These are phyloP conservation scores for Acrobeloides nanus DNA, from an alignment of 2,888 invertebrate species.

Conservation along the genomic window DNA sequence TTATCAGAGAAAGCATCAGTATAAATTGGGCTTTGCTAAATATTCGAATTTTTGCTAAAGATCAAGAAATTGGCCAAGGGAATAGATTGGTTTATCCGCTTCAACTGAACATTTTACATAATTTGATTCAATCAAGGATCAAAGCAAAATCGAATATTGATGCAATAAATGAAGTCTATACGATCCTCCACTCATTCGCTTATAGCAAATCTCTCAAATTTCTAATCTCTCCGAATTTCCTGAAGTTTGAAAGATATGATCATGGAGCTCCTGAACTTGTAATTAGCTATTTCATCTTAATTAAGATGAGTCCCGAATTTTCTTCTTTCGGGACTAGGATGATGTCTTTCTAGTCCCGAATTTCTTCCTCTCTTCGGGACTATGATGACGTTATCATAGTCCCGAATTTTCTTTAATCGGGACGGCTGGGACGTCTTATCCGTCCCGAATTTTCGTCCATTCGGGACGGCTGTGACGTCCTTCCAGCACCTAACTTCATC, in stretches of 20 bases:
- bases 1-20: constrained; percentile 82
- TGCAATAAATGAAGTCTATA: constrained; percentile 45
- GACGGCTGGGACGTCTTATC: no score
- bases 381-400: no score
- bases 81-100: constrained; percentile 86
- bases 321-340: no score
- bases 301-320: no score
- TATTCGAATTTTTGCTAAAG: constrained; percentile 88
- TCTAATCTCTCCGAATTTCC: constrained; percentile 69
- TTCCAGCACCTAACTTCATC: no score
- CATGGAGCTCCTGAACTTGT: constrained; percentile 30
- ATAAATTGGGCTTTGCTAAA: constrained; percentile 65
- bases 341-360: no score
- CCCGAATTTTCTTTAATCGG: no score
- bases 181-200: constrained; percentile 66
- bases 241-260: constrained; percentile 38
- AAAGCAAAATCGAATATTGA: no score
- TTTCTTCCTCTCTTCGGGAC: no score
- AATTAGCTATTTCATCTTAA: constrained; percentile 46
- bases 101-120: constrained; percentile 76
- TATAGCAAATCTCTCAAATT: constrained; percentile 62
- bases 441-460: no score
- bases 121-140: constrained; percentile 73
- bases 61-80: constrained; percentile 82
- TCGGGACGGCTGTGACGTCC: no score